Conservation (phyloP, 2,797 vertebrate species). For the Meda fulgida region DNA sequence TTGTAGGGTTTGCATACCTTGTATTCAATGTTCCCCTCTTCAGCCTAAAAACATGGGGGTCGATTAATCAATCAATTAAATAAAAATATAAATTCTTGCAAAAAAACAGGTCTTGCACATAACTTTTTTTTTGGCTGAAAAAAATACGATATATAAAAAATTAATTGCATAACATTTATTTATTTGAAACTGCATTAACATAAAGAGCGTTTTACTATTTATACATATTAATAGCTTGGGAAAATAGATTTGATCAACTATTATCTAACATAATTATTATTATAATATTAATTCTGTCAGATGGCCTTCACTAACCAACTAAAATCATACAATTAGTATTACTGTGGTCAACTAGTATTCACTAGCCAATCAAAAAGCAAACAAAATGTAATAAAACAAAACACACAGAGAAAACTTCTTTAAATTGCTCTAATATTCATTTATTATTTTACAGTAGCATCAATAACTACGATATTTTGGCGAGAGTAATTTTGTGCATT, state of each 20-base stretch:
- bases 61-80: background rate
- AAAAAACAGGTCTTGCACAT: background rate
- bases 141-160: too few relatives aligned
- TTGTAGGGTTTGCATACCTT: slow-evolving; percentile 81
- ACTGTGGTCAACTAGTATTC: background rate
- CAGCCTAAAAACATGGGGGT: slow-evolving; percentile 80
- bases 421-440: background rate
- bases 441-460: background rate
- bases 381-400: background rate
- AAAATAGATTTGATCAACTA: background rate
- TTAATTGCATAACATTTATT: too few relatives aligned
- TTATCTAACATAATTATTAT: background rate
- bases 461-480: background rate
- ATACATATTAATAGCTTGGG: too few relatives aligned
- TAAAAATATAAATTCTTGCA: background rate
- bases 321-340: background rate
- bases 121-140: background rate
- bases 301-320: background rate
- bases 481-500: background rate
- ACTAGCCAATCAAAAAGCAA: too few relatives aligned
- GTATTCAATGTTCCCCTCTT: slow-evolving; percentile 98
- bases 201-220: background rate
- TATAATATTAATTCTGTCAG: background rate
- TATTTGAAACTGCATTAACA: background rate
- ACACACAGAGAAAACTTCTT: background rate